Conservation (phyloP, 2,888 invertebrate species). For the Tiliacea citrago region DNA sequence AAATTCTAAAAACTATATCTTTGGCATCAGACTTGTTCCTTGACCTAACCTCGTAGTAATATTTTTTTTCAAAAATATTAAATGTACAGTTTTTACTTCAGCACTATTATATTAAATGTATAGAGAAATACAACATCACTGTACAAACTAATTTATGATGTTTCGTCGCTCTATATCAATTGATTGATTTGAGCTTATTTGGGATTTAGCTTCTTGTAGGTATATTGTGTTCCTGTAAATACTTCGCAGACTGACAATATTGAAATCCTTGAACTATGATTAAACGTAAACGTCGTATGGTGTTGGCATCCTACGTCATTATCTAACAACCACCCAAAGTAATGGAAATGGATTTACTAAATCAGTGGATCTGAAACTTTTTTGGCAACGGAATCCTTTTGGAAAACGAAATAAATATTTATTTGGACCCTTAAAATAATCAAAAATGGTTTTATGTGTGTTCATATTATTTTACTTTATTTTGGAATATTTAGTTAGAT, state of each 20-base stretch:
- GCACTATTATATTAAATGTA: neutral
- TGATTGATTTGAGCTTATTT: slow-evolving; percentile 24
- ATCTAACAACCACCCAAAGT: slow-evolving; percentile 17
- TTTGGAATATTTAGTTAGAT: no score
- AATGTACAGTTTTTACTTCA: neutral
- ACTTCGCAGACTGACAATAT: neutral
- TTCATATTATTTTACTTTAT: no score
- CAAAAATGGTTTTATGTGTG: no score
- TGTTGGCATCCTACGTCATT: slow-evolving; percentile 8
- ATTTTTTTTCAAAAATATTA: neutral
- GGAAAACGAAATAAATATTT: no score
- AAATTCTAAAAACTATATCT: neutral
- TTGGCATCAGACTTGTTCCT: neutral
- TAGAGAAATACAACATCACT: neutral
- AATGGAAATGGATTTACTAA: slow-evolving; percentile 18
- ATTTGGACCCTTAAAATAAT: no score
- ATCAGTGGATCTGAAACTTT: neutral
- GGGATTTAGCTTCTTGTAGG: neutral
- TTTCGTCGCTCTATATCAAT: neutral
- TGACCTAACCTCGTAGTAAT: no score
- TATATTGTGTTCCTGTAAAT: neutral
- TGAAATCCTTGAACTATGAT: slow-evolving; percentile 19
- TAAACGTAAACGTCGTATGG: neutral
- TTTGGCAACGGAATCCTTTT: no score
- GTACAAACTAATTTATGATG: neutral